These are phyloP conservation scores for Tenthredo livida DNA, from an alignment of 2,888 invertebrate genomes.

Conservation along the genomic window DNA sequence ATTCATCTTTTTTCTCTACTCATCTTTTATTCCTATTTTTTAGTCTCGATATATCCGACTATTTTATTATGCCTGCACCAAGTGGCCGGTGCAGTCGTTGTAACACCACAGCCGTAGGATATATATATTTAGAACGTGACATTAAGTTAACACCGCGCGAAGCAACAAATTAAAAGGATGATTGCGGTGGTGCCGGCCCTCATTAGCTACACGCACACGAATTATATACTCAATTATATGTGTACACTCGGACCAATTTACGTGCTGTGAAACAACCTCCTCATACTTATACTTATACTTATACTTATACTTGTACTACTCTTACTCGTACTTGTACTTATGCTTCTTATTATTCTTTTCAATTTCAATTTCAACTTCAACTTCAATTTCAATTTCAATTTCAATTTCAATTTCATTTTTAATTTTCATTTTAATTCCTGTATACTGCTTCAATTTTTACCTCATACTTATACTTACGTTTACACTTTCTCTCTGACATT, in stretches of 20 bases:
- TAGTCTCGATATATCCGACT: background rate
- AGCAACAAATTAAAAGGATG: conserved; percentile 67
- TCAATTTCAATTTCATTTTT: background rate
- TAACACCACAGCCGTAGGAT: background rate
- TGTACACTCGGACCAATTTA: background rate
- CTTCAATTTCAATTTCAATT: conserved; percentile 3
- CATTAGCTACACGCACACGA: conserved; percentile 67
- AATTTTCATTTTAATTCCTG: background rate
- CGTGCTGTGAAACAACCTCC: background rate
- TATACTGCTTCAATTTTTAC: background rate
- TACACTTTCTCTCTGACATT: background rate
- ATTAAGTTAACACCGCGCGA: conserved; percentile 64
- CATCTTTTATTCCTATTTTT: background rate
- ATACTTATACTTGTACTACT: background rate
- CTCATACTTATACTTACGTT: background rate
- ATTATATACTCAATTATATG: conserved; percentile 55
- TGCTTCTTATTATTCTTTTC: background rate
- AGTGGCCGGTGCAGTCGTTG: background rate
- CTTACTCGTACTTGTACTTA: background rate
- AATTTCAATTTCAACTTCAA: background rate
- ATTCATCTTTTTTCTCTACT: background rate
- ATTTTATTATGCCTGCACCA: background rate
- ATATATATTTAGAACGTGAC: conserved; percentile 69
- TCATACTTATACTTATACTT: background rate
- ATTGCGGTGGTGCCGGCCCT: conserved; percentile 66